Evolutionary conservation across 2,113 vertebrate genomes (phyloP).

Genomic region (Falcunculus frontatus): DNA sequence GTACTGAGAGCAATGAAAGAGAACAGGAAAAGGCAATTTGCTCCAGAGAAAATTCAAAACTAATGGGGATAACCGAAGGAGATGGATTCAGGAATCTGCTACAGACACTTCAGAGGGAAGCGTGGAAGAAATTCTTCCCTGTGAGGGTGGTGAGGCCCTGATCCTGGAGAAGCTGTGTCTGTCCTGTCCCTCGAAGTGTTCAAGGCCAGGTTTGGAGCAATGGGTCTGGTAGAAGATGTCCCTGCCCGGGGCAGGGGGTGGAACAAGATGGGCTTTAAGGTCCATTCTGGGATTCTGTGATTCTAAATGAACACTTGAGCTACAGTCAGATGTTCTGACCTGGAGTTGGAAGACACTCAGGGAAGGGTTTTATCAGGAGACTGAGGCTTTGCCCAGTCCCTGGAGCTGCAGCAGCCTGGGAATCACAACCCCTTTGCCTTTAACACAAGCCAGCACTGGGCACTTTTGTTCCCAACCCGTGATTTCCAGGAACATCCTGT

Average conservation of each 20-base stretch:
- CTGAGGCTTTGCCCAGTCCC: neutral
- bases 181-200: neutral
- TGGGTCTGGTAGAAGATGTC: neutral
- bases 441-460: neutral
- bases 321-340: accelerated
- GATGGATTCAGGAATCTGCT: neutral
- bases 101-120: neutral
- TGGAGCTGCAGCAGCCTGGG: neutral
- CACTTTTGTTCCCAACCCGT: neutral
- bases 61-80: neutral
- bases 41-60: neutral
- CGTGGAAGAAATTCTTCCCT: neutral
- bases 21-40: neutral
- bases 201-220: neutral
- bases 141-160: neutral
- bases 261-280: neutral
- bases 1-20: neutral
- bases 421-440: neutral
- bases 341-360: no score
- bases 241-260: neutral
- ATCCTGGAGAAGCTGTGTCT: neutral
- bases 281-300: no score
- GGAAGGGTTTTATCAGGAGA: neutral
- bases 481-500: neutral
- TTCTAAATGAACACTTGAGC: accelerated